A percentile compares a stretch with the other conserved stretches of the same genome.
Evolutionary conservation across 2,797 vertebrate species (phyloP).

Genomic region (Anniella stebbinsi): DNA sequence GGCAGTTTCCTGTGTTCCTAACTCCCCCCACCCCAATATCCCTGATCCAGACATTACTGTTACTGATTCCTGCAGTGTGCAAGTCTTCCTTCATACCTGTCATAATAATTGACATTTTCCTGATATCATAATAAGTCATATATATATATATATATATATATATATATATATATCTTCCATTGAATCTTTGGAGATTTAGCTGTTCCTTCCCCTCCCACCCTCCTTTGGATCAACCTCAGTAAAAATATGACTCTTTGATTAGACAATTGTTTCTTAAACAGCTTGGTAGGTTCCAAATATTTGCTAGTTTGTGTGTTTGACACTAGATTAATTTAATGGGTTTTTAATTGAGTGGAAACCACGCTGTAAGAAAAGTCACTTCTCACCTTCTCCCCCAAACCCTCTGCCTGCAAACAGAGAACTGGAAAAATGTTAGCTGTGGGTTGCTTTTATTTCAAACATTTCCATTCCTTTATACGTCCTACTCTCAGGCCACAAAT

Average conservation of each 20-base stretch:
- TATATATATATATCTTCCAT: no score
- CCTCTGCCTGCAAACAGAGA: background rate
- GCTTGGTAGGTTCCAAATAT: background rate
- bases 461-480: background rate
- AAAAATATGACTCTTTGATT: background rate
- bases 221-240: background rate
- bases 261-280: background rate
- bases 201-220: no score
- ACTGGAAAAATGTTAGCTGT: background rate
- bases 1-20: no score
- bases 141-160: no score
- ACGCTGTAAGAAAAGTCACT: background rate
- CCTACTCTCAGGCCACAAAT: background rate
- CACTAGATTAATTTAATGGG: background rate
- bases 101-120: background rate
- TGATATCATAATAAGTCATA: no score
- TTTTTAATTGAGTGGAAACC: background rate
- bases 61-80: background rate
- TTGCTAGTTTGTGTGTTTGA: background rate
- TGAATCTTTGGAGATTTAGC: background rate
- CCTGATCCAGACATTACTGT: no score
- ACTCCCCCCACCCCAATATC: background rate
- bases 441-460: background rate
- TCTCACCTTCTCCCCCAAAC: background rate
- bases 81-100: background rate